Base-by-base conservation (phyloP, 2,113 vertebrate genomes). In the Cottus gobio region DNA sequence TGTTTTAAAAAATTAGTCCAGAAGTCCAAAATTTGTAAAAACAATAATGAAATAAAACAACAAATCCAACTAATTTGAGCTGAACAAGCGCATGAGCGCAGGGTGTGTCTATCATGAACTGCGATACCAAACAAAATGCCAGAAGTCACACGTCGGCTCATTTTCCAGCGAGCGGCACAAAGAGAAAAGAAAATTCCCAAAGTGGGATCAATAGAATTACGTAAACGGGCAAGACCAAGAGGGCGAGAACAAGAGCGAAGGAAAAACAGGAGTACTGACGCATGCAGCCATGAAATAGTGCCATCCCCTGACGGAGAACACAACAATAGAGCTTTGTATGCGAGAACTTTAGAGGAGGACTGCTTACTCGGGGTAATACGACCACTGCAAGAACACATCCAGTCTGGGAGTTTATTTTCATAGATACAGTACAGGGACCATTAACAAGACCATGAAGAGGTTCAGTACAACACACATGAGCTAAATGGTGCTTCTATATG, bases 281-380 rank as follows among this genome's bases (percentile, higher is more conserved):
- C 83, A 90, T n/a, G 1, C 65, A 75, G 39, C 71, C 50, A 84
- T 80, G 69, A 90, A 90, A 78, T 80, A 42, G 28, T 83, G 86
- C 85, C 85, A 91, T 90, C 77, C 54, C 22, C 73, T 82, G 77
- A 80, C 37, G 11, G 64, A 36, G 77, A 80, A 61, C 74, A 89
- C 84, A 92, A 85, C 86, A 92, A 86, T 85, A 72, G 81, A 82
- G 56, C 91, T 89, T 90, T 90, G 85, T 90, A 22, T 85, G 18
- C 4, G 67, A 74, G 75, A 85, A 88, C 52, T 34, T 64, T 75
- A 87, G 84, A 85, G 76, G 76, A 85, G 71, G 57, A 26, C 42
- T 46, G 76, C 82, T 88, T 71, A 54, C 73, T 66, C 34, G 3
- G 52, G 71, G 68, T 65, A 79, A 64, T 52, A 80, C 0, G n/a